Evolutionary conservation across 2,797 vertebrate genomes (phyloP).

Genomic region (Masticophis lateralis): DNA sequence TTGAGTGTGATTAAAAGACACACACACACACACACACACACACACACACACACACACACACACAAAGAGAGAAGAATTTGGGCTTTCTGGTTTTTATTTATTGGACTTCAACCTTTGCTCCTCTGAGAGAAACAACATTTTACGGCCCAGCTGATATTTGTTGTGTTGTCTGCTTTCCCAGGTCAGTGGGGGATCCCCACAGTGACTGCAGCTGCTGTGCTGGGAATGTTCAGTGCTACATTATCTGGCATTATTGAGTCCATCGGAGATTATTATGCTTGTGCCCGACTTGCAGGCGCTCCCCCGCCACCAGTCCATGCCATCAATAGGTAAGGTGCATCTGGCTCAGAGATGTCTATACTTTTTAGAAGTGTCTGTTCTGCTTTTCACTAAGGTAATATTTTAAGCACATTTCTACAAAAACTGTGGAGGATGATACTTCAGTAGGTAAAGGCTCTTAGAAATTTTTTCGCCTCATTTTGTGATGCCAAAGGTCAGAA

Average conservation of each 20-base stretch:
- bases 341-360: not conserved
- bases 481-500: not conserved
- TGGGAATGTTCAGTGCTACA: conserved; percentile 97
- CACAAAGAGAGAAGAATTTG: not conserved
- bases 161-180: conserved; percentile 45
- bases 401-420: not conserved
- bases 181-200: conserved; percentile 96
- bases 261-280: conserved; percentile 95
- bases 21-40: no score
- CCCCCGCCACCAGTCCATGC: conserved; percentile 88
- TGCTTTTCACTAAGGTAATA: not conserved
- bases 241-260: conserved; percentile 92
- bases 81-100: not conserved
- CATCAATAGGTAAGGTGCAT: conserved; percentile 86
- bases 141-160: not conserved
- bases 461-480: not conserved
- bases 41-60: not conserved
- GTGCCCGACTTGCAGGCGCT: conserved; percentile 90
- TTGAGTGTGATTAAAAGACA: not conserved
- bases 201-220: conserved; percentile 85
- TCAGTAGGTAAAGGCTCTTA: not conserved
- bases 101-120: not conserved
- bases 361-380: not conserved
- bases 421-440: not conserved
- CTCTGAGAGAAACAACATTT: not conserved